Base-by-base conservation (phyloP, 1,140 invertebrate genomes). In the Uloborus diversus region DNA sequence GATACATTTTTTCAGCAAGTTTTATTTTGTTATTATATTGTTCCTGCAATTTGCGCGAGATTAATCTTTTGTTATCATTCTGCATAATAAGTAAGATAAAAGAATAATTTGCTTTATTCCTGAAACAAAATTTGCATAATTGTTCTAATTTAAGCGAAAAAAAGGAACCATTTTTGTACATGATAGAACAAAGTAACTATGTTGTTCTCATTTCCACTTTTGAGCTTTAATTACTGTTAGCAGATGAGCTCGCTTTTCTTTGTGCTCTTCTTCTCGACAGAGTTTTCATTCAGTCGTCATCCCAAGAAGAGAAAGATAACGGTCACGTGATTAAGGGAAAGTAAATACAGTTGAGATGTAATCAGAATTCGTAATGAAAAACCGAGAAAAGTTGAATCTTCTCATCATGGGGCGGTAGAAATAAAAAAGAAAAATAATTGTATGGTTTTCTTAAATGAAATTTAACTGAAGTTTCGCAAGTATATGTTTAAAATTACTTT, bases 31-130 rank as follows among this genome's bases (percentile, higher is more conserved):
- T 75, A 64, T 57, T 7, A 25, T 33, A 71, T 59, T 42, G 53
- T 33, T 64, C 25, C 17, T 33, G 59, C 59, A 62, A 75, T 75
- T 75, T 75, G 62, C 71, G 23, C n/a, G 59, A 75, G 71, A 75
- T 75, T 75, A 75, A 75, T 75, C 71, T 75, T 75, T 75, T 75
- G 71, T 75, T 75, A 75, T 75, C 71, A 53, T 64, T 64, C 17
- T 49, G 71, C 62, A 75, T 75, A 75, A 75, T 75, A 75, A 75
- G 71, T 30, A 27, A 75, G 71, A 75, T 75, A 75, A 75, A 75
- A 75, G 71, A 64, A 32, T 51, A 59, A 75, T 75, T 59, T 32
- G 57, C 71, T 75, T 73, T 75, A 75, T 75, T 49, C n/a, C 71
- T 9, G n/a, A 37, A 30, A 51, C 42, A 51, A 64, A 75, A 75